Base-by-base conservation (phyloP, 2,888 invertebrate species). In the Dastarcus helophoroides region DNA sequence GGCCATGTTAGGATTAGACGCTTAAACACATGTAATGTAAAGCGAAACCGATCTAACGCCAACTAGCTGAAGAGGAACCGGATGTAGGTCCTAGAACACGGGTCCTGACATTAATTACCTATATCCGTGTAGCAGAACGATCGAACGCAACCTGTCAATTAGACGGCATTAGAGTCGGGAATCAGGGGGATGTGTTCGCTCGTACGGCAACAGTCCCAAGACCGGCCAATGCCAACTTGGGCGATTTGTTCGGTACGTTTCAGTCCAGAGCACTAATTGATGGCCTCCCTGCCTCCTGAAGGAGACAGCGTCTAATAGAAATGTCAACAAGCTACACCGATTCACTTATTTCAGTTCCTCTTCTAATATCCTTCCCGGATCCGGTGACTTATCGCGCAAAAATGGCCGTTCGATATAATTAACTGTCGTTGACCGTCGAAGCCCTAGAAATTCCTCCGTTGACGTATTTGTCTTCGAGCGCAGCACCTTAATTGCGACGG, bases 121-220 rank as follows among this genome's bases (percentile, higher is more conserved):
- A 60, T 57, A 60, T 61, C 59, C 58, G 56, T 58, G 60, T 59
- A 57, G 54, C 53, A 46, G 48, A 43, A 46, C 56, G 54, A 57
- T 58, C 55, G 59, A 56, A 60, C 60, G 59, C 57, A 55, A 58
- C 57, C 61, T 61, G 61, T 61, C 61, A 61, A 61, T 61, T 61
- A 61, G 58, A 57, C 54, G 49, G 61, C 51, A 60, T 61, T 60
- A 60, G 56, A 53, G 29, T 32, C 38, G 43, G 46, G 9, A 10
- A 24, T 26, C 11, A 22, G 19, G 35, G 31, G 35, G 13, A 31
- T 25, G 6, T 24, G 29, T 23, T 10, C 10, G 24, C 10, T 11
- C 19, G 19, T 17, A 6, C 19, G n/a, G 19, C 19, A 7, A 6
- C 19, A 17, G n/a, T 17, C 19, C 19, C 19, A 17, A 6, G 6